A percentile compares a stretch with the other conserved stretches of the same genome.
These are phyloP conservation scores for Pogonognathellus flavescens DNA, from an alignment of 1,140 invertebrate species.

Conservation along the genomic window DNA sequence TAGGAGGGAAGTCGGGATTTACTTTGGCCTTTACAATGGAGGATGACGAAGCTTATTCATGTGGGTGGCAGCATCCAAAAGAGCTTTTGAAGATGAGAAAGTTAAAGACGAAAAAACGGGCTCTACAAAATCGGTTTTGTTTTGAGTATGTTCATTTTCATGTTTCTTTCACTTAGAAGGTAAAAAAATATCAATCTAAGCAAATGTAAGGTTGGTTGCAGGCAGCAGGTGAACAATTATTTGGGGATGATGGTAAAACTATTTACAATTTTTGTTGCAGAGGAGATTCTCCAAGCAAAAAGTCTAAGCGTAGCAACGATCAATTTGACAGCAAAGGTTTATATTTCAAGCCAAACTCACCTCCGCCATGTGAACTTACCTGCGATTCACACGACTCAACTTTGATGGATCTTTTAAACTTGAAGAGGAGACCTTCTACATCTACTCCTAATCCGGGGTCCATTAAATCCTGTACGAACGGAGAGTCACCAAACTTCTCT, in stretches of 20 bases:
- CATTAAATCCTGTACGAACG: background rate
- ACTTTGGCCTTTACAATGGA: background rate
- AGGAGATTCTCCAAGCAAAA: slow-evolving; percentile 47
- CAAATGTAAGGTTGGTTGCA: too few relatives aligned
- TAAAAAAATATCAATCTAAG: background rate
- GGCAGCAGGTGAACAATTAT: too few relatives aligned
- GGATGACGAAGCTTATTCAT: slow-evolving; percentile 12
- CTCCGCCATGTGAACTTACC: slow-evolving; percentile 52
- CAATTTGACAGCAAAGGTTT: background rate
- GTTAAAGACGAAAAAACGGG: slow-evolving; percentile 78
- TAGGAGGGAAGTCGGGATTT: too few relatives aligned
- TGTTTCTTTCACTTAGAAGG: background rate
- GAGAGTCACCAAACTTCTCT: background rate
- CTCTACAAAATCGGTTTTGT: slow-evolving; percentile 76
- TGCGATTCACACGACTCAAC: slow-evolving; percentile 61
- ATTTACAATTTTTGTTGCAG: slow-evolving; percentile 7
- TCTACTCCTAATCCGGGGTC: slow-evolving; percentile 17
- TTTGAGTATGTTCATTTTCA: slow-evolving; percentile 59
- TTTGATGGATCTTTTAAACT: slow-evolving; percentile 57
- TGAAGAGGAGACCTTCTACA: slow-evolving; percentile 36
- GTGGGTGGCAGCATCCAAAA: slow-evolving; percentile 38
- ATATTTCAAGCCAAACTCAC: slow-evolving; percentile 48
- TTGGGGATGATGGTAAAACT: background rate
- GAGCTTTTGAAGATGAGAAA: slow-evolving; percentile 76
- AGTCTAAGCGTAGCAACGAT: background rate